Evolutionary conservation across 2,797 vertebrate species (phyloP).

Genomic region (Rhinatrema bivittatum): DNA sequence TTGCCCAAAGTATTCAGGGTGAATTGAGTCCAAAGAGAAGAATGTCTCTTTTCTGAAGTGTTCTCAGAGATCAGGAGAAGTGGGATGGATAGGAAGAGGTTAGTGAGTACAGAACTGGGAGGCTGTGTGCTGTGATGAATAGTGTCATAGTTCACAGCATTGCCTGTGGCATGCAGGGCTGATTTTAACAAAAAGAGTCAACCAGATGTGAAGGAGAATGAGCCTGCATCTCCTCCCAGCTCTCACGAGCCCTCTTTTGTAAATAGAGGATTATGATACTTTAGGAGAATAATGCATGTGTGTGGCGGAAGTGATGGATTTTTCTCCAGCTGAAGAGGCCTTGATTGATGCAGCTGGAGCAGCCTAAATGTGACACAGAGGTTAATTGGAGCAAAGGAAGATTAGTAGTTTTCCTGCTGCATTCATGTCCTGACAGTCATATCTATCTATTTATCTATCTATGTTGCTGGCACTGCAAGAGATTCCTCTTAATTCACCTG

Average conservation of each 20-base stretch:
- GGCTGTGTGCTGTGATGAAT: constrained; percentile 14
- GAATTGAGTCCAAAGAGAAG: too few relatives aligned
- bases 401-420: constrained; percentile 16
- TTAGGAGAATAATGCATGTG: constrained; percentile 23
- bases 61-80: too few relatives aligned
- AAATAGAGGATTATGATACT: constrained; percentile 35
- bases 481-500: too few relatives aligned
- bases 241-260: constrained; percentile 29
- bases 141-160: constrained; percentile 14
- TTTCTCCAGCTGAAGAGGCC: constrained; percentile 24
- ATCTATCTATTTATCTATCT: too few relatives aligned
- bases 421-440: constrained; percentile 21
- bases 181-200: constrained; percentile 18
- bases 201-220: constrained; percentile 26
- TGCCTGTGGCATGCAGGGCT: constrained; percentile 9
- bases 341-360: constrained; percentile 40
- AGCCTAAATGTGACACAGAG: constrained; percentile 23
- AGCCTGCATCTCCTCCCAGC: constrained; percentile 18
- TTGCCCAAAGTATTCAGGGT: too few relatives aligned
- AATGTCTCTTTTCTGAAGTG: too few relatives aligned
- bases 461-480: too few relatives aligned
- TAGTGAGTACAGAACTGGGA: constrained; percentile 21
- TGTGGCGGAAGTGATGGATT: constrained; percentile 22
- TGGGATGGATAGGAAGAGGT: constrained; percentile 19
- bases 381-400: constrained; percentile 35